Percentiles rank a stretch among this genome's conserved stretches.
Conservation (phyloP, 2,797 vertebrate species). For the Novumbra hubbsi region DNA sequence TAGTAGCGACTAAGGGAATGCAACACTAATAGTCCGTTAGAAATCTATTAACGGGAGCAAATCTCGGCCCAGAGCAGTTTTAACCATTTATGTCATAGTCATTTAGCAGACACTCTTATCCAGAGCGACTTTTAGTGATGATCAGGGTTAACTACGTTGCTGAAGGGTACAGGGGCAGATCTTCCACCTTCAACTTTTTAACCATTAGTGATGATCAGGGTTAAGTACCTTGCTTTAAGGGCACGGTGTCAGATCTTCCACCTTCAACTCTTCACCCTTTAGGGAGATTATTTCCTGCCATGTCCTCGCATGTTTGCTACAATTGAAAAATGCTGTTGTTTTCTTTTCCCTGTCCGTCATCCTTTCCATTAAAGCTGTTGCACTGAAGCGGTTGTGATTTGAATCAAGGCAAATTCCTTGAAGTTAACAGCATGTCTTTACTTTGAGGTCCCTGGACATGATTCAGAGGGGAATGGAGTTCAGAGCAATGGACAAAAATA, state of each 20-base stretch:
- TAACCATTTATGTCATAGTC: background rate
- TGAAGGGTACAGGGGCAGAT: too few relatives aligned
- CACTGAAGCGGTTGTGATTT: conserved; percentile 15
- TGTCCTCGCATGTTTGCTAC: background rate
- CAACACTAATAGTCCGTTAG: conserved; percentile 32
- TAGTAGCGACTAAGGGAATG: conserved; percentile 5
- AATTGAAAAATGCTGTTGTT: background rate
- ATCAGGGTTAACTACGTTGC: too few relatives aligned
- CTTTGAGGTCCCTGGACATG: background rate
- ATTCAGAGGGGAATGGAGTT: background rate
- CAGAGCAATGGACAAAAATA: background rate
- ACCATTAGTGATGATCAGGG: too few relatives aligned
- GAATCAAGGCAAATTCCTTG: background rate
- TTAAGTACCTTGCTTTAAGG: too few relatives aligned
- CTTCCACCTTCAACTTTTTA: too few relatives aligned
- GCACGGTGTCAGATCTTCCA: too few relatives aligned
- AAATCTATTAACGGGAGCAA: conserved; percentile 18
- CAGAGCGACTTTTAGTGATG: too few relatives aligned
- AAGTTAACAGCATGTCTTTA: conserved; percentile 16
- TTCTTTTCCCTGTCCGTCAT: background rate
- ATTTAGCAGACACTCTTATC: too few relatives aligned
- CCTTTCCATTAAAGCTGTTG: background rate
- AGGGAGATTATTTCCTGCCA: background rate
- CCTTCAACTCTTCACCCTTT: too few relatives aligned
- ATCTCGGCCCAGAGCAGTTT: conserved; percentile 1